Conservation (phyloP, 2,113 vertebrate genomes). For the Otus sunia region DNA sequence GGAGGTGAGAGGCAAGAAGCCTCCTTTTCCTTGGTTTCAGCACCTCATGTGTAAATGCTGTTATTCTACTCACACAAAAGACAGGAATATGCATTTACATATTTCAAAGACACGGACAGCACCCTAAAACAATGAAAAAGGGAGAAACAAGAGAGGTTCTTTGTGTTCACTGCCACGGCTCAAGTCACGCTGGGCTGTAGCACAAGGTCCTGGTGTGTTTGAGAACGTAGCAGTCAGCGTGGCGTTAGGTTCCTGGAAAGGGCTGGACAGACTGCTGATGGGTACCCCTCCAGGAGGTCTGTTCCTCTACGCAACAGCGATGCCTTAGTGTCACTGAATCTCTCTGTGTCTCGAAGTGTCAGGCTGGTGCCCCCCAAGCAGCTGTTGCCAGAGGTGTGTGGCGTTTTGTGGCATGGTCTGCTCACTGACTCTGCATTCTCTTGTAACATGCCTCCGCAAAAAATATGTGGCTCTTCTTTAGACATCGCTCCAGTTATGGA, state of each 20-base stretch:
- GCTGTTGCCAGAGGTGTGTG: not conserved
- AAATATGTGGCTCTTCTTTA: not conserved
- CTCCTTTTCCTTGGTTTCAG: not conserved
- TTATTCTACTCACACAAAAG: not conserved
- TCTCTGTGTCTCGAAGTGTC: not conserved
- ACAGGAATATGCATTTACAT: not conserved
- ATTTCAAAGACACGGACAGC: not conserved
- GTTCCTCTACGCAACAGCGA: accelerated
- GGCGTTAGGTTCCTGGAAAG: not conserved
- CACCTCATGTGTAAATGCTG: not conserved
- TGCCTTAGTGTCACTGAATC: not conserved
- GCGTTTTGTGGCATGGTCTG: not conserved
- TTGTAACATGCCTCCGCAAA: not conserved
- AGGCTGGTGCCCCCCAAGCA: not conserved
- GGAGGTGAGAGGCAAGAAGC: not conserved
- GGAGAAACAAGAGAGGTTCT: not conserved
- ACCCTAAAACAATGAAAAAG: not conserved
- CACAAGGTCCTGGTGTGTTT: accelerated
- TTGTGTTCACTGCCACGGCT: not conserved
- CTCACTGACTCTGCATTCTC: not conserved
- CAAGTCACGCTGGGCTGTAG: too few species aligned
- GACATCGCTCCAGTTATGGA: accelerated
- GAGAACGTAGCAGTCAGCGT: accelerated
- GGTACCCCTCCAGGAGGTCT: too few species aligned
- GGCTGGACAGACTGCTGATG: not conserved